These are phyloP conservation scores for Larimichthys crocea DNA, from an alignment of 2,113 vertebrate genomes.

Conservation along the genomic window DNA sequence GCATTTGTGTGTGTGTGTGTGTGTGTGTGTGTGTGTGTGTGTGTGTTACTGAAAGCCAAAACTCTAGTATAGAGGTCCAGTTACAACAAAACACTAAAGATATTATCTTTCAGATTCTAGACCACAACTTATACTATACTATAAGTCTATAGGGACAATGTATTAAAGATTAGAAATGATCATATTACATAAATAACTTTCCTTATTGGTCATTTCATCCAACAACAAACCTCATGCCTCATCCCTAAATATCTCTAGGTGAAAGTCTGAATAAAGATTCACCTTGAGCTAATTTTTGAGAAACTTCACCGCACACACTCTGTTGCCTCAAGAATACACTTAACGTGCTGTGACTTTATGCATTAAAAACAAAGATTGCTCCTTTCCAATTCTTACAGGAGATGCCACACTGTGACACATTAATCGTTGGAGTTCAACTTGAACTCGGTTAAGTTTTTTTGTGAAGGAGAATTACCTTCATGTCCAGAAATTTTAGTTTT, in stretches of 20 bases:
- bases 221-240: background rate
- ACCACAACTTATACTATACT: no score
- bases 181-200: background rate
- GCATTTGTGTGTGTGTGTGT: background rate
- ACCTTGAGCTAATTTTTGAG: background rate
- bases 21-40: background rate
- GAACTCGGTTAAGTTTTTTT: background rate
- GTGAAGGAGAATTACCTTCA: constrained; percentile 8
- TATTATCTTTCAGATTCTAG: background rate
- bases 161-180: background rate
- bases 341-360: constrained; percentile 26
- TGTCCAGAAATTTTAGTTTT: constrained; percentile 15
- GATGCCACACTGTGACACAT: background rate
- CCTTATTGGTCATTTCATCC: background rate
- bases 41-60: background rate
- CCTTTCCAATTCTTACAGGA: background rate
- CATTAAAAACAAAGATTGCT: background rate
- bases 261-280: constrained; percentile 19
- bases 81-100: background rate
- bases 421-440: constrained; percentile 3
- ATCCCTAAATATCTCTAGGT: constrained; percentile 14
- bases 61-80: background rate
- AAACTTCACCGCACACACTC: background rate
- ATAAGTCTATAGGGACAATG: background rate
- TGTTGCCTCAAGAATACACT: constrained; percentile 12